These are phyloP conservation scores for Ceratina calcarata DNA, from an alignment of 1,140 invertebrate genomes.

Conservation along the genomic window DNA sequence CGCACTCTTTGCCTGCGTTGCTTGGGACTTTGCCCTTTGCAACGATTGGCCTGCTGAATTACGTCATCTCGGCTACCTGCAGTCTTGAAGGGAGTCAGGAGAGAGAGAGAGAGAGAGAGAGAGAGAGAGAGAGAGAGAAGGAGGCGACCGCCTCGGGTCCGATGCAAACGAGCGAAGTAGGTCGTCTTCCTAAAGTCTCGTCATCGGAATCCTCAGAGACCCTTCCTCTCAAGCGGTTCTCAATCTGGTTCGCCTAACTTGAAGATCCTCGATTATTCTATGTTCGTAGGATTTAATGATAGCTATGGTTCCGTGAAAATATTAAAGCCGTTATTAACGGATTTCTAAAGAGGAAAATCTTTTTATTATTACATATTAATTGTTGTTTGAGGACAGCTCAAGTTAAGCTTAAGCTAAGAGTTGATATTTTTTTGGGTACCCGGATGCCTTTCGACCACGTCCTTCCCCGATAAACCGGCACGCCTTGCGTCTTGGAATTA, in stretches of 20 bases:
- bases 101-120: slow-evolving; percentile 1
- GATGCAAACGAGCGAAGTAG: slow-evolving; percentile 52
- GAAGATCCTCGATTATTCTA: not conserved
- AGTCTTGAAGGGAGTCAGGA: slow-evolving; percentile 23
- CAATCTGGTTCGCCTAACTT: slow-evolving; percentile 21
- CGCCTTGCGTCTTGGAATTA: slow-evolving; percentile 33
- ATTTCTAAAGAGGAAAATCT: not conserved
- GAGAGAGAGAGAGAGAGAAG: slow-evolving; percentile 10
- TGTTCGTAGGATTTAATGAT: not conserved
- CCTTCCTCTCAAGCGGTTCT: slow-evolving; percentile 30
- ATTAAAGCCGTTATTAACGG: not conserved
- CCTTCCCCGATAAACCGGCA: slow-evolving; percentile 64
- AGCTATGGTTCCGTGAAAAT: not conserved
- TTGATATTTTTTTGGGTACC: slow-evolving; percentile 7
- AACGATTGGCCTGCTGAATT: slow-evolving; percentile 48
- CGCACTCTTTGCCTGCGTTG: not conserved
- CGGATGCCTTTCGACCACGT: slow-evolving; percentile 63
- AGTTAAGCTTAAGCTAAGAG: too few relatives aligned
- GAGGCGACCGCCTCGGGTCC: slow-evolving; percentile 38
- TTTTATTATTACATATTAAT: not conserved
- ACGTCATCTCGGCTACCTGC: slow-evolving; percentile 54
- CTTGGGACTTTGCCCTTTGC: slow-evolving; percentile 44
- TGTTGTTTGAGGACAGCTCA: too few relatives aligned
- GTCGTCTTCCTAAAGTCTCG: slow-evolving; percentile 51
- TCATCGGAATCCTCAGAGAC: slow-evolving; percentile 46